Conservation (phyloP, 2,113 vertebrate species). For the Elaphurus davidianus region DNA sequence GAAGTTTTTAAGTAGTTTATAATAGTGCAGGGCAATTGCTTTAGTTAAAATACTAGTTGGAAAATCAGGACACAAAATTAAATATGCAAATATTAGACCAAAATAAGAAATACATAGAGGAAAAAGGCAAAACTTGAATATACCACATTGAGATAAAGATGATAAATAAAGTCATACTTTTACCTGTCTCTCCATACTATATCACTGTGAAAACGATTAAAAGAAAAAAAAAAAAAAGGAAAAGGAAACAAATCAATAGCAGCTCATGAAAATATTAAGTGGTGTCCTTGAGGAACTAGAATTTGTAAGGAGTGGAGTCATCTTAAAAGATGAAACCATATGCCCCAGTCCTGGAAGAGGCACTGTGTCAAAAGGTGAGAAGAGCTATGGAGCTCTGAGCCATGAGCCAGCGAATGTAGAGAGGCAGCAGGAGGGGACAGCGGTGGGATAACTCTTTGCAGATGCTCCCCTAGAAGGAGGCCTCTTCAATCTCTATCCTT, state of each 20-base stretch:
- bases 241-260: background rate
- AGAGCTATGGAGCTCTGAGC: background rate
- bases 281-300: background rate
- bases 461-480: background rate
- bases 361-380: background rate
- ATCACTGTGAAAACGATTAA: background rate
- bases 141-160: background rate
- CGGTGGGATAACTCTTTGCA: background rate
- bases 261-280: background rate
- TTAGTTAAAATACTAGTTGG: background rate
- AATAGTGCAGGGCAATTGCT: background rate
- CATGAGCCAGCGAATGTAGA: background rate
- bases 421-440: no score
- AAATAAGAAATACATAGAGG: background rate
- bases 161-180: background rate
- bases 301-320: background rate
- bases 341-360: background rate
- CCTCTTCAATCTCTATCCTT: background rate
- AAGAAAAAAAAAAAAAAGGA: background rate
- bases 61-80: background rate
- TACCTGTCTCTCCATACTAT: background rate
- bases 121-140: background rate
- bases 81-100: background rate
- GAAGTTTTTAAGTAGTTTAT: background rate
- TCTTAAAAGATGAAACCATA: background rate